Evolutionary conservation across 2,113 vertebrate genomes (phyloP), one percentile per base, ranked within the genome.

Genomic region (Phocoena sinus): DNA sequence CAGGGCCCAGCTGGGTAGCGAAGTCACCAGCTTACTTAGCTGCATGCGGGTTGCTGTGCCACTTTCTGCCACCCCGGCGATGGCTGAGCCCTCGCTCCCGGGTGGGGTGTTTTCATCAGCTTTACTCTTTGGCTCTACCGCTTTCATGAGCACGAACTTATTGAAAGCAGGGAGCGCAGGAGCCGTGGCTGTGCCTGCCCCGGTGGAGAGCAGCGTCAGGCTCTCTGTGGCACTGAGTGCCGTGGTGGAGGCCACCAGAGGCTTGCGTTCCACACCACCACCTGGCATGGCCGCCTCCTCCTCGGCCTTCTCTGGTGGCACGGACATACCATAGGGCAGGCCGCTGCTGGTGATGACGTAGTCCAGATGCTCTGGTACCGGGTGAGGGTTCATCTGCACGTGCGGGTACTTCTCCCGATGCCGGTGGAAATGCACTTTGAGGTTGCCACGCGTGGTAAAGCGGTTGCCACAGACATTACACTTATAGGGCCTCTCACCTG

Each of bases 391-490:
- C 97, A 99, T 99, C 58, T 99, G 99, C 65, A 99, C 98, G 68
- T 99, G 99, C 0, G 99, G 99, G 92, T 99, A 99, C 94, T 99
- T 99, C 97, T 99, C 99, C 4, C 99, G 98, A 97, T 99, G 99
- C 13, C 99, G 98, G 95, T 99, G 99, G 96, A 99, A 99, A 87
- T 99, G 99, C 28, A 99, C 99, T 97, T 99, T 99, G 23, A 99
- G 99, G 97, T 99, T 99, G 62, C 99, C 99, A 0, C 99, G 99
- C 18, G 99, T 99, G 93, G 99, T 99, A 94, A 99, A 99, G 25
- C 99, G 99, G 96, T 99, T 99, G 92, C 99, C 98, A 65, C 99
- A 99, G 73, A 99, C 99, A 0, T 99, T 99, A 98, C 99, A 99
- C 94, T 99, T 99, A 97, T 99, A 99, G 36, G 99, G 99, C 60